These are phyloP conservation scores for Megamerina dolium DNA, from an alignment of 2,888 invertebrate genomes.

Conservation along the genomic window DNA sequence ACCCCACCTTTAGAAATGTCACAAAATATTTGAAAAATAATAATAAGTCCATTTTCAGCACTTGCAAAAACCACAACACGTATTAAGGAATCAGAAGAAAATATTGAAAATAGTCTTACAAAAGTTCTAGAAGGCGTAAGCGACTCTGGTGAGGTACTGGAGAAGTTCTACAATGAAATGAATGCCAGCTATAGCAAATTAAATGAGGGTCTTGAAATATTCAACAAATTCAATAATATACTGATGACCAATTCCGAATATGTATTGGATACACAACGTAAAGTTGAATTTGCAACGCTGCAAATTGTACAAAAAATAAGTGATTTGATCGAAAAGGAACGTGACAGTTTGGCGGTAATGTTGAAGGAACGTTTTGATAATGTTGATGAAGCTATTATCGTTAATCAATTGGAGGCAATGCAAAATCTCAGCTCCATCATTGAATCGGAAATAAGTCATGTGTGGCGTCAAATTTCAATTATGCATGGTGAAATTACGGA, in stretches of 20 bases:
- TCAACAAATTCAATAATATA: slow-evolving; percentile 70
- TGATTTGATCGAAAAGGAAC: slow-evolving; percentile 61
- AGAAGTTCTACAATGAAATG: slow-evolving; percentile 54
- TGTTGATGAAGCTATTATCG: slow-evolving; percentile 63
- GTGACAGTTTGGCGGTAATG: slow-evolving; percentile 60
- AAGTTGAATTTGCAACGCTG: slow-evolving; percentile 78
- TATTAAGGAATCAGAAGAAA: slow-evolving; percentile 53
- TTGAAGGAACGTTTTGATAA: slow-evolving; percentile 63
- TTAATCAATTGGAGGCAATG: slow-evolving; percentile 65
- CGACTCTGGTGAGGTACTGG: slow-evolving; percentile 54
- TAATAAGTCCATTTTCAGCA: slow-evolving; percentile 31
- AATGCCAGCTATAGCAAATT: slow-evolving; percentile 54
- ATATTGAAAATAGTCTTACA: slow-evolving; percentile 51
- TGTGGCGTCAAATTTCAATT: slow-evolving; percentile 85
- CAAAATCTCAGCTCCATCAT: slow-evolving; percentile 70
- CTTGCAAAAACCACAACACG: slow-evolving; percentile 51
- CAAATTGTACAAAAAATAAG: slow-evolving; percentile 72
- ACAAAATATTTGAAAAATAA: too few relatives aligned
- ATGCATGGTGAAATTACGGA: slow-evolving; percentile 79
- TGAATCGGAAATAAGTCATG: slow-evolving; percentile 74
- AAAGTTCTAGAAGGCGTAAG: slow-evolving; percentile 56
- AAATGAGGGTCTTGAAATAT: slow-evolving; percentile 52
- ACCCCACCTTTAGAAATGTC: too few relatives aligned
- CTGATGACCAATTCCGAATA: slow-evolving; percentile 78
- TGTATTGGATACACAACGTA: slow-evolving; percentile 74